These are phyloP conservation scores for Alloplasta piceator DNA, from an alignment of 2,888 invertebrate species.

Conservation along the genomic window DNA sequence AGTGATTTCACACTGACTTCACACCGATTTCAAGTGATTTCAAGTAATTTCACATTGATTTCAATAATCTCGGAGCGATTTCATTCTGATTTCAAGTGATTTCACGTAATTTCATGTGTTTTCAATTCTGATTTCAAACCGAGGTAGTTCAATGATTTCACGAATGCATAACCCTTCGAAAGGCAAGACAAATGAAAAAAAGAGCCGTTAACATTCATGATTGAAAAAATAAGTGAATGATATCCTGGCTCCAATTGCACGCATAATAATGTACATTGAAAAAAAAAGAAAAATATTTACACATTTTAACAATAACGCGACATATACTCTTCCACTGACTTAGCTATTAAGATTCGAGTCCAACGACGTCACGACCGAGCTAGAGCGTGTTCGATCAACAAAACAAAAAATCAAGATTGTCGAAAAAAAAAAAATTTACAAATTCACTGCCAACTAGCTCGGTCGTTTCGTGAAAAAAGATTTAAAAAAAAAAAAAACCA, in stretches of 20 bases:
- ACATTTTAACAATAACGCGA: conserved; percentile 52
- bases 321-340: conserved; percentile 63
- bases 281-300: conserved; percentile 53
- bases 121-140: too few species aligned
- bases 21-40: too few species aligned
- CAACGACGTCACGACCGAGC: conserved; percentile 48
- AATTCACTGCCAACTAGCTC: conserved; percentile 75
- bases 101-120: too few species aligned
- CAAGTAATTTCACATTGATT: too few species aligned
- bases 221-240: conserved; percentile 33
- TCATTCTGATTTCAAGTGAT: too few species aligned
- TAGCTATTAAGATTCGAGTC: conserved; percentile 63
- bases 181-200: conserved; percentile 12
- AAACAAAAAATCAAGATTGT: conserved; percentile 31
- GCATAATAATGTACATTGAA: conserved; percentile 64
- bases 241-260: conserved; percentile 47
- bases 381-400: conserved; percentile 34
- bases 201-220: conserved; percentile 35
- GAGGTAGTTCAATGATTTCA: too few species aligned
- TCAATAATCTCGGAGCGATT: too few species aligned
- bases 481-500: conserved; percentile 24
- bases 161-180: conserved; percentile 22
- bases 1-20: too few species aligned
- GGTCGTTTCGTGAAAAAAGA: conserved; percentile 69
- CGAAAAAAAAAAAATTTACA: conserved; percentile 30